phyloP scores from a whole-genome alignment of 2,113 vertebrate genomes.

The Eptatretus burgeri region DNA sequence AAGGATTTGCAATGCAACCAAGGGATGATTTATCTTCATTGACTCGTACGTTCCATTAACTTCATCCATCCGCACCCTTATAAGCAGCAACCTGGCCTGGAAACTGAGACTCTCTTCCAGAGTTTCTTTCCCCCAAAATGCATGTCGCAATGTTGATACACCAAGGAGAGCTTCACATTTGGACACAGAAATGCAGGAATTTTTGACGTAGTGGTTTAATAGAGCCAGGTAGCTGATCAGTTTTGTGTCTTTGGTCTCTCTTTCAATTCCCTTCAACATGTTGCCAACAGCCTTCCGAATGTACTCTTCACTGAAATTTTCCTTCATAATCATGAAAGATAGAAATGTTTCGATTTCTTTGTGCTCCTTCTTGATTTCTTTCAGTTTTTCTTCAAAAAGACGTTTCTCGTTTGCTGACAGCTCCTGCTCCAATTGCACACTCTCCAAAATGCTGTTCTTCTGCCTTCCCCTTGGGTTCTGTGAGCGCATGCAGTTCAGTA shows the following conservation, averaged over 20 bases:
- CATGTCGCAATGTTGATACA: slow-evolving; percentile 14
- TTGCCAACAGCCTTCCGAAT: slow-evolving; percentile 29
- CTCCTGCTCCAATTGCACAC: slow-evolving; percentile 15
- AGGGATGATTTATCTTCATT: slow-evolving; percentile 23
- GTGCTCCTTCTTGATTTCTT: slow-evolving; percentile 24
- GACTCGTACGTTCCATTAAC: slow-evolving; percentile 17
- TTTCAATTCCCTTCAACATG: slow-evolving; percentile 22
- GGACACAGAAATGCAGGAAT: slow-evolving; percentile 24
- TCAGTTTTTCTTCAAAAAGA: slow-evolving; percentile 26
- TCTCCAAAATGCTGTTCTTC: slow-evolving; percentile 12
- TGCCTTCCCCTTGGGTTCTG: slow-evolving; percentile 20
- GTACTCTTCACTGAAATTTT: slow-evolving; percentile 24
- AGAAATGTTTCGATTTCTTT: slow-evolving; percentile 31
- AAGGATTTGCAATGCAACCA: slow-evolving; percentile 24
- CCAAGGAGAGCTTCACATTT: slow-evolving; percentile 29
- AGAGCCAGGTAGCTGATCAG: slow-evolving; percentile 30
- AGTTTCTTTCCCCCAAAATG: slow-evolving; percentile 15
- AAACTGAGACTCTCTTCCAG: slow-evolving; percentile 24
- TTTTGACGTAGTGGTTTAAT: slow-evolving; percentile 22
- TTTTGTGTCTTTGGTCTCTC: slow-evolving; percentile 17
- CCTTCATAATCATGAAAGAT: slow-evolving; percentile 51
- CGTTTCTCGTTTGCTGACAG: slow-evolving; percentile 24
- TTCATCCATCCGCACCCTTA: slow-evolving; percentile 16
- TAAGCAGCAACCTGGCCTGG: slow-evolving; percentile 20
- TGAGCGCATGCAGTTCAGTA: slow-evolving; percentile 41